Percentiles rank a stretch among this genome's conserved stretches.
Conservation (phyloP, 2,797 vertebrate genomes). For the Tenualosa thibaudeaui region DNA sequence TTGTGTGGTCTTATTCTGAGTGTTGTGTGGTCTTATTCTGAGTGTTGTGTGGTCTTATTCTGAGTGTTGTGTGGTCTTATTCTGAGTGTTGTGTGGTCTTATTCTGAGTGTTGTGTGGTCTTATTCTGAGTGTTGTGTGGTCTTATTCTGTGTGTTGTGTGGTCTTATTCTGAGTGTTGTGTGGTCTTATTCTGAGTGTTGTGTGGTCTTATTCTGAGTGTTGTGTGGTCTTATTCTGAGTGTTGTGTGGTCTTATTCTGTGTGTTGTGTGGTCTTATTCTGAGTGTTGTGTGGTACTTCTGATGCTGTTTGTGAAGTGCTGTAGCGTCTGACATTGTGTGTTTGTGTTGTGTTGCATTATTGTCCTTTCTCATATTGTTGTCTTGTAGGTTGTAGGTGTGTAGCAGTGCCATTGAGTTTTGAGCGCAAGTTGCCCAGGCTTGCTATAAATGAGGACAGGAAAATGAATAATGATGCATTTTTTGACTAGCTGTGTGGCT, state of each 20-base stretch:
- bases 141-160: not conserved
- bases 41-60: no score
- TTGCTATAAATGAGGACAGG: constrained; percentile 33
- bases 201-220: not conserved
- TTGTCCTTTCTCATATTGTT: no score
- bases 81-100: not conserved
- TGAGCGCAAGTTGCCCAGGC: not conserved
- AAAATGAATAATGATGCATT: constrained; percentile 39
- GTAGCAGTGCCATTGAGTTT: not conserved
- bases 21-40: no score
- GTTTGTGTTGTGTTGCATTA: no score
- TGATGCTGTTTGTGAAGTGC: no score
- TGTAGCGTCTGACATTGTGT: no score
- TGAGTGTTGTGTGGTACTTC: no score
- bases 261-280: no score
- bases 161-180: not conserved
- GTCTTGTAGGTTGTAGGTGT: not conserved
- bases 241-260: no score
- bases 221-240: not conserved
- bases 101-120: not conserved
- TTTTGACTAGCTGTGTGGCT: constrained; percentile 43
- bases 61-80: no score
- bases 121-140: not conserved
- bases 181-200: not conserved
- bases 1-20: no score